Conservation (phyloP, 2,888 invertebrate genomes). For the Tipula unca region DNA sequence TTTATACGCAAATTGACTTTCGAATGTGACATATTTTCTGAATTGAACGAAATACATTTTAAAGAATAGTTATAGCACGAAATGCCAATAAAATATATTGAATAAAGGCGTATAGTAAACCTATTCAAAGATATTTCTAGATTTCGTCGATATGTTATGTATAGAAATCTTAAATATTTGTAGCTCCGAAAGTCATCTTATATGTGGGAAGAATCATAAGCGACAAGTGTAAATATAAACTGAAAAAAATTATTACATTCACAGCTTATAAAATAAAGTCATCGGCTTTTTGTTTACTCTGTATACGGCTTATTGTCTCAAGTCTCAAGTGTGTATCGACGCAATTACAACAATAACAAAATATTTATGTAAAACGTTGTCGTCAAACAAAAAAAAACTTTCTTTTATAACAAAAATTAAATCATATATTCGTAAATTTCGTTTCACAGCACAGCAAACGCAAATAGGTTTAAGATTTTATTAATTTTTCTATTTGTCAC, state of each 20-base stretch:
- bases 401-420: constrained; percentile 8
- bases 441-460: not conserved
- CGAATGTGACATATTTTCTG: not conserved
- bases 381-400: not conserved
- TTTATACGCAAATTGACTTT: not conserved
- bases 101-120: not conserved
- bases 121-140: not conserved
- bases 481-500: not conserved
- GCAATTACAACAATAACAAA: not conserved
- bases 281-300: not conserved
- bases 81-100: not conserved
- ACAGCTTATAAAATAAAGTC: too few relatives aligned
- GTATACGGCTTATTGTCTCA: not conserved
- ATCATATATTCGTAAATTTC: not conserved
- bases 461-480: not conserved
- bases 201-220: not conserved
- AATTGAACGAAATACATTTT: too few relatives aligned
- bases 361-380: not conserved
- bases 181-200: not conserved
- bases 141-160: not conserved
- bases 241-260: not conserved
- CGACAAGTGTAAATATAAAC: not conserved
- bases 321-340: not conserved
- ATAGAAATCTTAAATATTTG: not conserved
- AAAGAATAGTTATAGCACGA: too few relatives aligned